Conservation (phyloP, 2,113 vertebrate species). For the Puma concolor region DNA sequence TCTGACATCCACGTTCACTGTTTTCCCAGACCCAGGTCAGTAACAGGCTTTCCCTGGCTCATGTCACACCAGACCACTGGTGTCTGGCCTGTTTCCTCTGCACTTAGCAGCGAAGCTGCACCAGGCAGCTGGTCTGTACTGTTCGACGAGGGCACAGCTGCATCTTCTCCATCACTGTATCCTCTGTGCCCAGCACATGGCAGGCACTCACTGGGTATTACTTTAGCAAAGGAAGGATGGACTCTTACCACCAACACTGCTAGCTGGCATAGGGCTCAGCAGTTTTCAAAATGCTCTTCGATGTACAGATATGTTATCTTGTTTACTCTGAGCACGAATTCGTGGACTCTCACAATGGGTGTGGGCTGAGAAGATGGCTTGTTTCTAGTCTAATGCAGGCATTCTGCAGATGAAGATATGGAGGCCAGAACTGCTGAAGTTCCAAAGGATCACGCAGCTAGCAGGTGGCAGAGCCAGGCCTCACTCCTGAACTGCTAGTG, state of each 20-base stretch:
- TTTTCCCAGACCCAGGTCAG: not conserved
- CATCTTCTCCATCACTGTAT: not conserved
- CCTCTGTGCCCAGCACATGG: not conserved
- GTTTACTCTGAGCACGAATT: not conserved
- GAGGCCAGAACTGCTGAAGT: not conserved
- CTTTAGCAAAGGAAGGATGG: not conserved
- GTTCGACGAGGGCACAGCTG: not conserved
- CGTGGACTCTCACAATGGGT: not conserved
- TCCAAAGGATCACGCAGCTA: not conserved
- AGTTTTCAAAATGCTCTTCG: not conserved
- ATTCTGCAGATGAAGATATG: not conserved
- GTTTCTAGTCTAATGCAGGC: not conserved
- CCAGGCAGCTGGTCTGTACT: accelerated
- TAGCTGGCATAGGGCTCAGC: not conserved
- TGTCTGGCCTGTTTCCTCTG: not conserved
- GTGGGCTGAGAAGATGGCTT: not conserved
- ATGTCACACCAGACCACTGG: not conserved
- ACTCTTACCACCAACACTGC: not conserved
- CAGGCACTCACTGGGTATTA: not conserved
- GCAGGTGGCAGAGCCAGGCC: not conserved
- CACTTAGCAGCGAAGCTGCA: not conserved
- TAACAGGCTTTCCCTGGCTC: not conserved
- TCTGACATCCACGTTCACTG: not conserved
- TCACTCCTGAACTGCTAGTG: not conserved
- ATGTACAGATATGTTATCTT: not conserved